phyloP scores from a whole-genome alignment of 2,797 vertebrate species.

The Phaenicophaeus curvirostris region DNA sequence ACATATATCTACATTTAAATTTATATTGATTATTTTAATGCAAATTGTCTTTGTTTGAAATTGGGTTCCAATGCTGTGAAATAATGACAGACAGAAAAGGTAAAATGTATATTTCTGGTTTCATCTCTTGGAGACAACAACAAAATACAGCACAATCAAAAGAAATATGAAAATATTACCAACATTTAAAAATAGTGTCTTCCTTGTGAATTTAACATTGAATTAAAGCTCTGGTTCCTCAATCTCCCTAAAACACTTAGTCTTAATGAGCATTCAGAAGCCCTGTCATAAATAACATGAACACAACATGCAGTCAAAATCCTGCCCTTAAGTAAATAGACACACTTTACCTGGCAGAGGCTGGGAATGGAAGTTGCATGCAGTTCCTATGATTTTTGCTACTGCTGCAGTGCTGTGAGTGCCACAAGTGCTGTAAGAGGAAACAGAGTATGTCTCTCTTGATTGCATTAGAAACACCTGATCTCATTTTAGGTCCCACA shows the following conservation, averaged over 20 bases:
- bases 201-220: background rate
- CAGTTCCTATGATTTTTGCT: background rate
- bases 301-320: background rate
- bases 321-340: background rate
- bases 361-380: background rate
- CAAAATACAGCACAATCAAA: background rate
- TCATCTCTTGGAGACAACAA: background rate
- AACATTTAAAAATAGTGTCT: background rate
- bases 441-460: background rate
- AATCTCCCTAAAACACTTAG: background rate
- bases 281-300: background rate
- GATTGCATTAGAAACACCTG: background rate
- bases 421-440: background rate
- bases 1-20: background rate
- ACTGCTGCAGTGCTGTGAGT: background rate
- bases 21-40: background rate
- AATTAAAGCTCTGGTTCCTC: background rate
- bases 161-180: background rate
- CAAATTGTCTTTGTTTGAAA: background rate
- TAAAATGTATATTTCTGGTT: background rate
- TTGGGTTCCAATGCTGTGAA: background rate
- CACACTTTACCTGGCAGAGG: background rate
- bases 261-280: background rate
- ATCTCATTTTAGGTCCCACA: background rate
- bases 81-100: background rate